Evolutionary conservation across 2,888 invertebrate species (phyloP).

Genomic region (Plagodis pulveraria): DNA sequence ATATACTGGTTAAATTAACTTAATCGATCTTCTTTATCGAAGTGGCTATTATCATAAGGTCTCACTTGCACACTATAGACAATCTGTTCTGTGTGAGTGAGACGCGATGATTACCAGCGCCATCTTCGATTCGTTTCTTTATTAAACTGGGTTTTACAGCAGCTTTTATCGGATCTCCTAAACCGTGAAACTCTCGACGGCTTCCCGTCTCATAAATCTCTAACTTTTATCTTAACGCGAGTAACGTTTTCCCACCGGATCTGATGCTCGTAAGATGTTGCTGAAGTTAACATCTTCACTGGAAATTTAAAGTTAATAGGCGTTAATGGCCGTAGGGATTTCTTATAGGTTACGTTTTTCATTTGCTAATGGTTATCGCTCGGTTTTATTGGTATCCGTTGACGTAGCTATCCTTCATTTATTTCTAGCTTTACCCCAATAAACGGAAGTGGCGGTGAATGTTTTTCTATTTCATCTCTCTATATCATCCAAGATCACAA

Average conservation of each 20-base stretch:
- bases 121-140: too few species aligned
- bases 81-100: too few species aligned
- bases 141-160: conserved; percentile 11
- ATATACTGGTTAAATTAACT: background rate
- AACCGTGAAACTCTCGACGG: conserved; percentile 30
- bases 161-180: conserved; percentile 34
- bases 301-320: conserved; percentile 7
- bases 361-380: too few species aligned
- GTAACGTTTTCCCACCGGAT: conserved; percentile 18
- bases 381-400: too few species aligned
- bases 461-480: too few species aligned
- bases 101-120: too few species aligned
- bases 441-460: too few species aligned
- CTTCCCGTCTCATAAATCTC: conserved; percentile 38
- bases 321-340: background rate
- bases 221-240: conserved; percentile 38
- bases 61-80: too few species aligned
- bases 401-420: too few species aligned
- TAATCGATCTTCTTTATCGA: background rate
- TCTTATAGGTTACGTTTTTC: background rate
- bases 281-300: conserved; percentile 8
- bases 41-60: background rate
- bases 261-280: conserved; percentile 15
- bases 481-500: too few species aligned
- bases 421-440: too few species aligned